Percentiles rank a stretch among this genome's conserved stretches.
phyloP scores from a whole-genome alignment of 2,113 vertebrate genomes.

The Tychaedon coryphoeus region DNA sequence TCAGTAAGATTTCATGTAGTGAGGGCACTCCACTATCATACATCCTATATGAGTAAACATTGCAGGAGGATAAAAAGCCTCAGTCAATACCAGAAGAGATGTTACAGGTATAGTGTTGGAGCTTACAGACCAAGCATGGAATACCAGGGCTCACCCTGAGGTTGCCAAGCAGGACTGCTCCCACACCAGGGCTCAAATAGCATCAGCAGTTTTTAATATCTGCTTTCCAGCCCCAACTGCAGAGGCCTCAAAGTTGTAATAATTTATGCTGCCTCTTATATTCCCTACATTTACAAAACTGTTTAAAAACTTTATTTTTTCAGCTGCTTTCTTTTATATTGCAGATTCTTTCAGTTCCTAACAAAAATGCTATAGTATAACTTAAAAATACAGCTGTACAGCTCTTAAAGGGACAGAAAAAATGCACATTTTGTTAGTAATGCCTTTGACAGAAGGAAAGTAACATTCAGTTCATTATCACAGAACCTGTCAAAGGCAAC shows the following conservation, averaged over 20 bases:
- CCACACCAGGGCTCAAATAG: background rate
- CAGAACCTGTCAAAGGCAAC: background rate
- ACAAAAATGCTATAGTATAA: background rate
- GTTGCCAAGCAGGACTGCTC: background rate
- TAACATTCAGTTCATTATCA: background rate
- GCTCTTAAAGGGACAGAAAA: background rate
- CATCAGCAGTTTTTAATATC: background rate
- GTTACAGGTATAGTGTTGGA: background rate
- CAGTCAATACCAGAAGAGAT: background rate
- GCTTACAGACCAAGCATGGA: background rate
- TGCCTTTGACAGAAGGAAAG: background rate
- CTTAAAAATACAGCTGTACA: background rate
- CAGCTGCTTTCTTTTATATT: background rate
- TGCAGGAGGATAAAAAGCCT: background rate
- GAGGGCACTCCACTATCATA: fast-evolving
- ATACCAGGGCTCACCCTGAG: background rate
- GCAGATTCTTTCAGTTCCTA: background rate
- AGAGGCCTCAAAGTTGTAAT: background rate
- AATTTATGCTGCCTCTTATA: background rate
- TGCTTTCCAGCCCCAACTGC: background rate
- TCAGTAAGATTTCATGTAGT: background rate
- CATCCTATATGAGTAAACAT: fast-evolving
- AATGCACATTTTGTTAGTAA: background rate
- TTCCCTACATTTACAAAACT: background rate
- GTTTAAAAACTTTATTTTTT: background rate